Evolutionary conservation across 2,797 vertebrate species (phyloP).

Genomic region (Discoglossus pictus): DNA sequence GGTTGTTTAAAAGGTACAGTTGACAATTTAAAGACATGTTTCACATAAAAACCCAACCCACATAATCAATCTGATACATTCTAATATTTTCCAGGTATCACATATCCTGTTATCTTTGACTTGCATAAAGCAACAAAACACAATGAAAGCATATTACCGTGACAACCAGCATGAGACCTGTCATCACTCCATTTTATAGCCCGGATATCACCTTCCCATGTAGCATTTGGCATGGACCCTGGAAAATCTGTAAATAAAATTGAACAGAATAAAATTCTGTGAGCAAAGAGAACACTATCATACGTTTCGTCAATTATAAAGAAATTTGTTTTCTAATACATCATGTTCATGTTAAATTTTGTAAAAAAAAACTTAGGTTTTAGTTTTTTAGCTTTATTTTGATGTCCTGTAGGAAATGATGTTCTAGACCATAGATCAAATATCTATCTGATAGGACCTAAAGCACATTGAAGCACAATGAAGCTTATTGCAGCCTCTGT

Average conservation of each 20-base stretch:
- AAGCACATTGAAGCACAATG: too few species aligned
- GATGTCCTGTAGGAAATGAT: too few species aligned
- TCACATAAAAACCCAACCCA: too few species aligned
- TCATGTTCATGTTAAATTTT: too few species aligned
- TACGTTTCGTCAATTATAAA: too few species aligned
- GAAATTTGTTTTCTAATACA: too few species aligned
- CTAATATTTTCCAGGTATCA: conserved; percentile 22
- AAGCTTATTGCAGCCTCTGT: too few species aligned
- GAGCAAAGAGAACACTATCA: not conserved
- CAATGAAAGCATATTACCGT: conserved; percentile 59
- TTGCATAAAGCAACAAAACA: conserved; percentile 36
- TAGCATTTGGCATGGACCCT: conserved; percentile 65
- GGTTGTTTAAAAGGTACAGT: conserved; percentile 14
- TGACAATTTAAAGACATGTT: conserved; percentile 1
- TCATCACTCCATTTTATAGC: conserved; percentile 65
- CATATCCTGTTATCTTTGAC: conserved; percentile 38
- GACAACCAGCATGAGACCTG: conserved; percentile 62
- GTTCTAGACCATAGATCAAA: too few species aligned
- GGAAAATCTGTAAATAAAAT: conserved; percentile 59
- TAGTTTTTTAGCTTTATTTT: too few species aligned
- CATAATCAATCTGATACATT: not conserved
- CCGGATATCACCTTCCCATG: conserved; percentile 64
- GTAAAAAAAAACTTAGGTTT: too few species aligned
- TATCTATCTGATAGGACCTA: too few species aligned
- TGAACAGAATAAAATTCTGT: conserved; percentile 15